These are phyloP conservation scores for Reticulitermes speratus DNA, from an alignment of 1,140 invertebrate species.

Conservation along the genomic window DNA sequence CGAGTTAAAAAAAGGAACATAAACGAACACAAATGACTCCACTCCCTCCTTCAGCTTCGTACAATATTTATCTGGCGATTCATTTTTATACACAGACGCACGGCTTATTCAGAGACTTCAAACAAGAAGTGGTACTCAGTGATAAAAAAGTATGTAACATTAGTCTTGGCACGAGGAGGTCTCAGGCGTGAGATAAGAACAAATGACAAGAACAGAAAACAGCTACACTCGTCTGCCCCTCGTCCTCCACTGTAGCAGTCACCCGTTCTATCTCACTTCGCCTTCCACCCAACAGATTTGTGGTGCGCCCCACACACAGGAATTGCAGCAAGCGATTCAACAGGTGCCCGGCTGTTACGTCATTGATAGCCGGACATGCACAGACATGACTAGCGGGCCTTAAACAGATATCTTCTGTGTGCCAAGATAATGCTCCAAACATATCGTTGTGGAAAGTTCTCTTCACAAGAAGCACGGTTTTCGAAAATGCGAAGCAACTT, in stretches of 20 bases:
- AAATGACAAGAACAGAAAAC: not conserved
- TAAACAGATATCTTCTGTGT: too few relatives aligned
- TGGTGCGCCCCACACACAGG: not conserved
- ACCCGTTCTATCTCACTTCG: not conserved
- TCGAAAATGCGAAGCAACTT: too few relatives aligned
- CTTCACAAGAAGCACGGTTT: too few relatives aligned
- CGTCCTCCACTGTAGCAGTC: not conserved
- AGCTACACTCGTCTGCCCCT: not conserved
- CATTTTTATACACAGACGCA: constrained; percentile 1
- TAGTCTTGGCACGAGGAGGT: not conserved
- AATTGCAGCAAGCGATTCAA: not conserved
- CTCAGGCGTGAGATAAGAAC: not conserved
- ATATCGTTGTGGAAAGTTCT: too few relatives aligned
- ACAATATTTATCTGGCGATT: not conserved
- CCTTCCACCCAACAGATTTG: not conserved
- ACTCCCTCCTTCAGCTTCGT: not conserved
- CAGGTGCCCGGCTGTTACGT: not conserved
- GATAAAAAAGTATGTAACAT: constrained; percentile 12
- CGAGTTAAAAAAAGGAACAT: too few relatives aligned
- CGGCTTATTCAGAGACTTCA: not conserved
- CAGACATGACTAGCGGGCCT: not conserved
- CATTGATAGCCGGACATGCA: not conserved
- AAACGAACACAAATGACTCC: too few relatives aligned
- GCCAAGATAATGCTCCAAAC: too few relatives aligned
- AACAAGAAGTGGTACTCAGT: not conserved